Evolutionary conservation across 1,140 invertebrate species (phyloP).

Genomic region (Battus philenor): DNA sequence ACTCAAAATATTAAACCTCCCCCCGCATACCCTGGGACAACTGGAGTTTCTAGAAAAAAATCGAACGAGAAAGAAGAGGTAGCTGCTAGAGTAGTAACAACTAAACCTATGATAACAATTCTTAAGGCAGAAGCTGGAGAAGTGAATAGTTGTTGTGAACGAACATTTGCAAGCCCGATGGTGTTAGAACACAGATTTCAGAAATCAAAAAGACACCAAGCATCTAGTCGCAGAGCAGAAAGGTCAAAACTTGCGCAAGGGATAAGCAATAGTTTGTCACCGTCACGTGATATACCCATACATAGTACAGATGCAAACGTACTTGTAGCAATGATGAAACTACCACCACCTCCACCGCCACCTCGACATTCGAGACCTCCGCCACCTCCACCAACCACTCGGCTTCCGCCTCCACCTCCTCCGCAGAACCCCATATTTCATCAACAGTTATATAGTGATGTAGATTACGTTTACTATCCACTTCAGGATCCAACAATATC

Average conservation of each 20-base stretch:
- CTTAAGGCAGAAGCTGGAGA: constrained; percentile 80
- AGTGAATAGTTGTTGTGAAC: constrained; percentile 54
- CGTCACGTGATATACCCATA: constrained; percentile 46
- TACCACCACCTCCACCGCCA: constrained; percentile 75
- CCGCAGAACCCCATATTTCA: constrained; percentile 88
- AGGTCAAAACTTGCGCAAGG: constrained; percentile 62
- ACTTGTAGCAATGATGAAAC: constrained; percentile 78
- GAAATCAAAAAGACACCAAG: constrained; percentile 66
- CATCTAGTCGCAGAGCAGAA: constrained; percentile 60
- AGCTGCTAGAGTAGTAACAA: constrained; percentile 80
- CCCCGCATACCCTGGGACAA: constrained; percentile 51
- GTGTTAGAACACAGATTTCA: constrained; percentile 65
- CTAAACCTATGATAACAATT: constrained; percentile 81
- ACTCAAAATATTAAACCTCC: constrained; percentile 41
- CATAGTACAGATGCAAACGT: constrained; percentile 72
- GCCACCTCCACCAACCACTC: constrained; percentile 76
- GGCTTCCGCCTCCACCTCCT: constrained; percentile 78
- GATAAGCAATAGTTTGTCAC: constrained; percentile 49
- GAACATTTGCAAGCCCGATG: constrained; percentile 69
- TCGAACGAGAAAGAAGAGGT: constrained; percentile 77
- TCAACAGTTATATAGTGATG: constrained; percentile 91
- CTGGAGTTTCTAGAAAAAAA: constrained; percentile 33
- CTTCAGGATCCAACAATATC: constrained; percentile 91
- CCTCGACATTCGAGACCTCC: constrained; percentile 73
- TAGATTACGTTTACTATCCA: constrained; percentile 93